Base-by-base conservation (phyloP, 2,797 vertebrate species). In the Fratercula arctica region DNA sequence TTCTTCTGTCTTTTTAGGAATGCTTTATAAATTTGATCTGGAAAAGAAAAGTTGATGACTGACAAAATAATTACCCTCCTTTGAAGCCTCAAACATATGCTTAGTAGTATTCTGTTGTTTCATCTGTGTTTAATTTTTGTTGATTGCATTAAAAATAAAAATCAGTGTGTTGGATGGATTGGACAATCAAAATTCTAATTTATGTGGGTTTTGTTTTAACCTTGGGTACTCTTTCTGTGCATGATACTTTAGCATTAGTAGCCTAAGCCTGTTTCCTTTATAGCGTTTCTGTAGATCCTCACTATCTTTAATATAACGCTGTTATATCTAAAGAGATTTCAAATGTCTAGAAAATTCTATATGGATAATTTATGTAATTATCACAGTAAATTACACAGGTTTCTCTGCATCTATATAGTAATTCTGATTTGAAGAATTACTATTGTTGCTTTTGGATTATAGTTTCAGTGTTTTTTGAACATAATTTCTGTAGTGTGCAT, bases 101-200 rank as follows among this genome's bases (percentile, higher is more conserved):
- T 91, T 89, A 94, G 64, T 93, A 89, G 69, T 93, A 81, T 94
- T 96, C 81, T 59, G 19, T 89, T 96, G 64, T 96, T 97, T 97
- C 95, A 96, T 88, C 82, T 72, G n/a, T 87, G 73, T 45, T 48
- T 97, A 90, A 95, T 97, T 97, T 97, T 96, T 90, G 57, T 96
- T 97, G 95, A 97, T 97, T 96, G 28, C 87, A 89, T 96, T 97
- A 96, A 97, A 98, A 98, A 97, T 96, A 97, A 96, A 97, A 97
- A 95, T 86, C 83, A 85, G 41, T 79, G 41, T 78, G 78, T 82
- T 93, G 89, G 72, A 79, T 91, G 70, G 80, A 95, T 97, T 86
- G 92, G 92, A 87, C 70, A 93, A 87, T 97, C 90, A 96, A 87
- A 88, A 84, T 69, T 95, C 81, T 95, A 86, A 92, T 97, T 92